Base-by-base conservation (phyloP, 2,113 vertebrate species). In the Dryoscopus gambensis region DNA sequence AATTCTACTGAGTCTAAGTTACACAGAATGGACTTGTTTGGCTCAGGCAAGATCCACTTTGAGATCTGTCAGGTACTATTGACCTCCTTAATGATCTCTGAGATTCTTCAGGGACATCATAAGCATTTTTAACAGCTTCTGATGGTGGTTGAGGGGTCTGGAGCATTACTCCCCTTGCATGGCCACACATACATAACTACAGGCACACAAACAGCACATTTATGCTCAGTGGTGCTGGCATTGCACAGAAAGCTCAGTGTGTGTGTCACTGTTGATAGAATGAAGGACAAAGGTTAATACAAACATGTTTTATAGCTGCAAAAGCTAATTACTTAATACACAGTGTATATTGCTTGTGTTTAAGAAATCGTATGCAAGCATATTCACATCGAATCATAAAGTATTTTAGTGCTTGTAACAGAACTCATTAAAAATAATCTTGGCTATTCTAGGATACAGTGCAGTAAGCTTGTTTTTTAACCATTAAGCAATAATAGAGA, bases 351-450 rank as follows among this genome's bases (percentile, higher is more conserved):
- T 68, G 56, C 82, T 91, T 84, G 46, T n/a, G 49, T 56, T 18
- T 63, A 77, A 86, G 56, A 85, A 84, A 84, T 89, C 1, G 1
- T 75, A 71, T 91, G 73, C 49, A 71, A 78, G 56, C 62, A 68
- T 79, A 91, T 83, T 76, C 23, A 4, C 49, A 81, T 70, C 49
- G 87, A 89, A 93, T 94, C 63, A 94, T 71, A 30, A 83, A 70
- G 39, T 89, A 74, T 92, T 95, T 91, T 76, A 93, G 52, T 10
- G 39, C 57, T 92, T 87, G 82, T 85, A 94, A 82, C 55, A 80
- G 93, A 92, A 91, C 42, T 93, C 73, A 95, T 95, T 91, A 96
- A 95, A 96, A 96, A 69, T 55, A 75, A 94, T 69, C 60, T 67
- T 94, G 59, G 53, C 67, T 95, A 78, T 92, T 78, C 84, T 79